Evolutionary conservation across 2,113 vertebrate genomes (phyloP).

Genomic region (Gallinago jamesoni): DNA sequence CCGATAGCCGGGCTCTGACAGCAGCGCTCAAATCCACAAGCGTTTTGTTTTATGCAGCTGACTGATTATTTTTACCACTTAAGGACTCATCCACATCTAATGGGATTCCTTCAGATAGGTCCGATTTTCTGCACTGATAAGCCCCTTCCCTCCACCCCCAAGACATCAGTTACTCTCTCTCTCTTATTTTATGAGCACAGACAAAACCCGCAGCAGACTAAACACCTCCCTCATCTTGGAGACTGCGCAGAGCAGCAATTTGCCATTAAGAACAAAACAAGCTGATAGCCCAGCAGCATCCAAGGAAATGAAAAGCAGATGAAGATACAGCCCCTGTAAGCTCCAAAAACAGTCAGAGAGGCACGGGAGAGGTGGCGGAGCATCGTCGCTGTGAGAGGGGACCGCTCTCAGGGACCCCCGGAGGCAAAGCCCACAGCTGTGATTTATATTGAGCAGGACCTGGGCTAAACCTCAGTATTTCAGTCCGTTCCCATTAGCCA

Average conservation of each 20-base stretch:
- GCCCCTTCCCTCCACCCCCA: not conserved
- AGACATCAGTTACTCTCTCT: not conserved
- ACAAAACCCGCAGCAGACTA: not conserved
- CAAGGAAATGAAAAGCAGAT: constrained; percentile 53
- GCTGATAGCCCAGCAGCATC: not conserved
- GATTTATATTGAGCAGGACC: not conserved
- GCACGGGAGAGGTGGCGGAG: not conserved
- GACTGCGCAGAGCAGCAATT: not conserved
- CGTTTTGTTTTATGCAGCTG: not conserved
- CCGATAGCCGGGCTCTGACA: not conserved
- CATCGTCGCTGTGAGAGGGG: not conserved
- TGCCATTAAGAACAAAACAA: constrained; percentile 10
- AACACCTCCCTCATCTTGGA: not conserved
- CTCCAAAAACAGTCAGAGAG: not conserved
- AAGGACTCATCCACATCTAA: not conserved
- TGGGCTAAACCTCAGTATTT: not conserved
- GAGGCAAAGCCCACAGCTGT: not conserved
- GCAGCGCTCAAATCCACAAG: not conserved
- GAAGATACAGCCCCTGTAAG: not conserved
- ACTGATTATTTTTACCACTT: constrained; percentile 36
- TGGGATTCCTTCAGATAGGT: not conserved
- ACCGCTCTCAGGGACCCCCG: not conserved
- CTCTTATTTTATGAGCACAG: not conserved
- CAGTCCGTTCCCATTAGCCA: not conserved
- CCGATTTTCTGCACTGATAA: not conserved